A percentile compares a stretch with the other conserved stretches of the same genome.
phyloP scores from a whole-genome alignment of 2,888 invertebrate genomes.

The Pristionchus fissidentatus region DNA sequence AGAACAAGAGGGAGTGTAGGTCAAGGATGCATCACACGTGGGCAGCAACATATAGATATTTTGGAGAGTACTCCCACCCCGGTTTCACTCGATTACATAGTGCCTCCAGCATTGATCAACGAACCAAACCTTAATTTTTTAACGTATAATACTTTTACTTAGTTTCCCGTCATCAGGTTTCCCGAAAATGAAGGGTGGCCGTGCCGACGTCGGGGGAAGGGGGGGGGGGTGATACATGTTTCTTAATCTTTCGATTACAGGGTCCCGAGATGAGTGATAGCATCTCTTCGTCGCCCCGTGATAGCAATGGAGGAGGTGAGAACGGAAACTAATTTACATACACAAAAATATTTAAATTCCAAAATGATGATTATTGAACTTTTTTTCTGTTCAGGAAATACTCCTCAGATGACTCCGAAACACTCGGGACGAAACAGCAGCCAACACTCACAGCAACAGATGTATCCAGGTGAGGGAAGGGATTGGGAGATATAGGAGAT shows the following conservation, averaged over 20 bases:
- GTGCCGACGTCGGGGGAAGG: too few species aligned
- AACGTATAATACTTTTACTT: too few species aligned
- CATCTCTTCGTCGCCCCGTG: constrained; percentile 34
- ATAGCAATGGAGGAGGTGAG: background rate
- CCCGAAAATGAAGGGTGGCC: background rate
- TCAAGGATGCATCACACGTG: background rate
- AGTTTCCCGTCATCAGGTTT: too few species aligned
- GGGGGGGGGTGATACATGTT: too few species aligned
- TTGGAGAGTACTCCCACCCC: too few species aligned
- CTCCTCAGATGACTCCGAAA: constrained; percentile 38
- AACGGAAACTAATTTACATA: background rate
- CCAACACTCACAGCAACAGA: constrained; percentile 14
- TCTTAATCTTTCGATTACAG: background rate
- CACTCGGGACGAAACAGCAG: constrained; percentile 20
- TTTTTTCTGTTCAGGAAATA: background rate
- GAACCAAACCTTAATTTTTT: too few species aligned
- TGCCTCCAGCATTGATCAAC: too few species aligned
- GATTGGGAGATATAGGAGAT: background rate
- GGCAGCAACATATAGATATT: too few species aligned
- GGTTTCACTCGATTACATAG: too few species aligned
- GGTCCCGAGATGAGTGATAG: constrained; percentile 46
- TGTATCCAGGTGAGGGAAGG: constrained; percentile 23
- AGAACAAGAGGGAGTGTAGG: background rate
- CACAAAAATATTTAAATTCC: background rate
- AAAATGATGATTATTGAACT: background rate